Percentiles rank a stretch among this genome's conserved stretches.
phyloP scores from a whole-genome alignment of 1,140 invertebrate species.

The Euglossa dilemma region DNA sequence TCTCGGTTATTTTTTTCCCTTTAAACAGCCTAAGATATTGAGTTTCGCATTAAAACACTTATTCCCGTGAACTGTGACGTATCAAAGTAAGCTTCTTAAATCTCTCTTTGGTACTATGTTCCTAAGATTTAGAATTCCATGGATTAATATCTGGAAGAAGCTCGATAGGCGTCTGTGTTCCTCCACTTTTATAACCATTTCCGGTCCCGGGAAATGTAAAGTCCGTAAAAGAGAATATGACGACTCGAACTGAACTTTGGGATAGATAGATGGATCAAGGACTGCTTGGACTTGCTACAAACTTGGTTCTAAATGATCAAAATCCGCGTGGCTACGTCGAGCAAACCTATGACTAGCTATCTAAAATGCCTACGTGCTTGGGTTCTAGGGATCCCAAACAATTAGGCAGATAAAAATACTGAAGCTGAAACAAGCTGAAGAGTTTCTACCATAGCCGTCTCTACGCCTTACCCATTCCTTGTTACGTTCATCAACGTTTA shows the following conservation, averaged over 20 bases:
- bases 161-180: neutral
- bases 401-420: neutral
- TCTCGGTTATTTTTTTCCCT: neutral
- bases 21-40: neutral
- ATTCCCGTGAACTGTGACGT: neutral
- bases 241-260: too few species aligned
- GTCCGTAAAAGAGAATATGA: neutral
- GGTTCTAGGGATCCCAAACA: neutral
- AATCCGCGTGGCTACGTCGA: slow-evolving; percentile 45
- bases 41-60: neutral
- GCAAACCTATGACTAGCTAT: slow-evolving; percentile 53
- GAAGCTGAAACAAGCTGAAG: slow-evolving; percentile 13
- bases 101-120: neutral
- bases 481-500: neutral
- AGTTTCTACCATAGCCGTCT: slow-evolving; percentile 14
- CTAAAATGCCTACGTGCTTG: slow-evolving; percentile 12
- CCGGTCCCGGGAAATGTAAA: neutral
- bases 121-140: neutral
- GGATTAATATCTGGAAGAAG: neutral
- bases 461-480: neutral
- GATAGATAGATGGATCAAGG: slow-evolving; percentile 71
- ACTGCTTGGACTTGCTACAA: slow-evolving; percentile 81
- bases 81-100: neutral
- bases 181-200: neutral
- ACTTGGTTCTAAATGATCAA: slow-evolving; percentile 66